Base-by-base conservation (phyloP, 1,140 invertebrate genomes). In the Dendroctonus valens region DNA sequence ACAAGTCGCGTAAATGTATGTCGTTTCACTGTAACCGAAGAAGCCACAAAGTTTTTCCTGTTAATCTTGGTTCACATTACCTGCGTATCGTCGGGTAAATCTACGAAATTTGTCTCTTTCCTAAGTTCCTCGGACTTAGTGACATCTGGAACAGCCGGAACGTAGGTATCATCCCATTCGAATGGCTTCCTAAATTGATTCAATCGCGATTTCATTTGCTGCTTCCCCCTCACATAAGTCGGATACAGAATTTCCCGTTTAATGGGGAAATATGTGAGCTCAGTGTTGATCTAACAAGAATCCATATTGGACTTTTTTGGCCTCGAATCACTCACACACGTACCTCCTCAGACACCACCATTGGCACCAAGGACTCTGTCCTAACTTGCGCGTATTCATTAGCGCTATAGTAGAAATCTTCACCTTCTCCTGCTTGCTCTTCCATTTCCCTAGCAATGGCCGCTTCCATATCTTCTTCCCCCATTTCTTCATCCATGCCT, bases 31-130 rank as follows among this genome's bases (percentile, higher is more conserved):
- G 38, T 5, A 38, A 38, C 38, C 8, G n/a, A 52, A 52, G 5
- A 5, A 52, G 8, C 15, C 26, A 52, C n/a, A 14, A 26, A 26
- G 8, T 52, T 52, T 15, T 46, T 3, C n/a, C n/a, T n/a, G n/a
- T n/a, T n/a, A n/a, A n/a, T n/a, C n/a, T n/a, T n/a, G n/a, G n/a
- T n/a, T n/a, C n/a, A n/a, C n/a, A n/a, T n/a, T 46, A 59, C 42
- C 58, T 83, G 79, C 5, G 79, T 77, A n/a, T 74, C 78, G 65
- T 83, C 82, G 0, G 81, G 82, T 40, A 83, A 68, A 41, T 75
- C 73, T 50, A 81, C 78, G 70, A 83, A 83, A 59, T 83, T 83
- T 60, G 66, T 80, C 2, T 79, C 79, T 65, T 81, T 80, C 0
- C 69, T 55, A 7, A 83, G 71, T 71, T 83, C 82, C 62, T 80